These are phyloP conservation scores for Alosa alosa DNA, from an alignment of 2,113 vertebrate species.

Conservation along the genomic window DNA sequence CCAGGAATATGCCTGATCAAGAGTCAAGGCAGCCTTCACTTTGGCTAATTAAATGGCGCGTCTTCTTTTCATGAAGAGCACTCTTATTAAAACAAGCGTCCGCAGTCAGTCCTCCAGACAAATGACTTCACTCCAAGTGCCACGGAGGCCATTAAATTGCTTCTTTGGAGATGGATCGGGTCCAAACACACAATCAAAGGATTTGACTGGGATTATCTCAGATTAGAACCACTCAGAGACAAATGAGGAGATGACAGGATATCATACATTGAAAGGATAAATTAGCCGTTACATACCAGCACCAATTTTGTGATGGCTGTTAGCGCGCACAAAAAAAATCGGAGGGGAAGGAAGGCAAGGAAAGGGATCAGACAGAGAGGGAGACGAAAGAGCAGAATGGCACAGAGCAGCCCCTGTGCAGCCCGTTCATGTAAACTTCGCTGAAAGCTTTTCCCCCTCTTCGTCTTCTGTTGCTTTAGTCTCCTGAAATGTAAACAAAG, in stretches of 20 bases:
- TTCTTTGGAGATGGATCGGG: conserved; percentile 88
- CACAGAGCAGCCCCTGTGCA: conserved; percentile 52
- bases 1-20: conserved; percentile 78
- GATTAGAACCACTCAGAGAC: conserved; percentile 89
- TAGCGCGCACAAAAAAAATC: conserved; percentile 53
- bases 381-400: conserved; percentile 50
- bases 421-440: conserved; percentile 61
- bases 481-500: conserved; percentile 65
- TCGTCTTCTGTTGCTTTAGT: conserved; percentile 47
- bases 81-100: conserved; percentile 95
- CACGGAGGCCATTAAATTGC: conserved; percentile 91
- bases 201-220: conserved; percentile 96
- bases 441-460: conserved; percentile 66
- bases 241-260: conserved; percentile 85
- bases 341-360: conserved; percentile 18
- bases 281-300: conserved; percentile 83
- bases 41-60: conserved; percentile 91
- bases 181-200: conserved; percentile 99
- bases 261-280: conserved; percentile 83
- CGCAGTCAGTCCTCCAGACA: conserved; percentile 85
- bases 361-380: conserved; percentile 12
- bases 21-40: conserved; percentile 74
- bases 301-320: conserved; percentile 65
- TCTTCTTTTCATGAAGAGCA: conserved; percentile 88
- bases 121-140: conserved; percentile 91